Base-by-base conservation (phyloP, 2,888 invertebrate genomes). In the Kryphioiulus occultus region DNA sequence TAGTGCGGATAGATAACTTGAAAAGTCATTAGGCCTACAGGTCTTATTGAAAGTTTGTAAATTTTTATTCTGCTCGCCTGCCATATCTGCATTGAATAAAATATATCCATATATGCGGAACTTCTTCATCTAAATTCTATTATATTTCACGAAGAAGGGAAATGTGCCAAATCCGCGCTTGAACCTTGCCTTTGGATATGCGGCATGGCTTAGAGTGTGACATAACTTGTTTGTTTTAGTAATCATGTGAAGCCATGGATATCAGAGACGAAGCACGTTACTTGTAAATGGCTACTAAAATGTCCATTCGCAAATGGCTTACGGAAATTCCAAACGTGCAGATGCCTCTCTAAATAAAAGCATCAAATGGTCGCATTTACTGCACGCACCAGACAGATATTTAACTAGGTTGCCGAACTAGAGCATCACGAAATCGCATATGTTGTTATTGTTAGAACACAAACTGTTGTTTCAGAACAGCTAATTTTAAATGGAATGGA, bases 141-240 rank as follows among this genome's bases (percentile, higher is more conserved):
- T 39, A 39, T 5, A 39, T 39, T 39, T 39, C n/a, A n/a, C n/a
- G n/a, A n/a, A n/a, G n/a, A n/a, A n/a, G n/a, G n/a, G n/a, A n/a
- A 39, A 39, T 68, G 7, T 68, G 68, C 68, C 0, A 59, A 59
- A 59, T 59, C 59, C 59, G 19, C 5, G 5, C 26, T 26, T 68
- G 68, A 68, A 26, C 22, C 68, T 26, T 68, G 68, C 68, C 26
- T 68, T 68, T 68, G 68, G 68, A 68, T 68, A 68, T 68, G 68
- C 68, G 68, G 59, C 68, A 68, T 68, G 22, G 26, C 68, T 26
- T 0, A 4, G 68, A 22, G 4, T 68, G 22, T 22, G 26, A 68
- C 22, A 68, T 68, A 68, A n/a, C 10, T 68, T 68, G 68, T 68
- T 68, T 68, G 68, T 26, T 68, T 68, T 68, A 68, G 68, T 26